Conservation (phyloP, 2,888 invertebrate species). For the Papilio protenor region DNA sequence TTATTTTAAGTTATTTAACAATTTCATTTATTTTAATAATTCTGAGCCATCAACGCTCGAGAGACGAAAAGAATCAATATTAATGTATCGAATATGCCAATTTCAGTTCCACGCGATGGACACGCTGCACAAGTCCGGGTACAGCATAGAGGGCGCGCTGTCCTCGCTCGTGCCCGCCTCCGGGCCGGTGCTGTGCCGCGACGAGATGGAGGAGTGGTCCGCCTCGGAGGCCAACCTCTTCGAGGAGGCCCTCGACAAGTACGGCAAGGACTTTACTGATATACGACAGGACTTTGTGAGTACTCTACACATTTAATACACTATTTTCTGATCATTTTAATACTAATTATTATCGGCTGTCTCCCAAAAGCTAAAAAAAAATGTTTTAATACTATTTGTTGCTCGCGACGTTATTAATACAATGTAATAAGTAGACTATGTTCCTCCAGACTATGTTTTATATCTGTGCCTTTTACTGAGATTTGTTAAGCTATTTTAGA, state of each 20-base stretch:
- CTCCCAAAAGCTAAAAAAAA: too few relatives aligned
- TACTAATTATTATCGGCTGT: too few relatives aligned
- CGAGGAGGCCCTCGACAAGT: conserved; percentile 99
- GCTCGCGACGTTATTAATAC: too few relatives aligned
- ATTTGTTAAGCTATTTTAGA: too few relatives aligned
- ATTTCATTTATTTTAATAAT: too few relatives aligned
- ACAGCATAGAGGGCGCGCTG: conserved; percentile 95
- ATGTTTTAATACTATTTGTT: too few relatives aligned
- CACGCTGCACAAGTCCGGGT: conserved; percentile 95
- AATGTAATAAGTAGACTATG: too few relatives aligned
- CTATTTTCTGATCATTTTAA: neutral
- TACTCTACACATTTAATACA: conserved; percentile 49
- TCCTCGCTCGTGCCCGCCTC: conserved; percentile 97
- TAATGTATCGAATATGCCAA: neutral
- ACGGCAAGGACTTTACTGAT: conserved; percentile 99
- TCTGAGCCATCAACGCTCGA: neutral
- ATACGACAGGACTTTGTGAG: conserved; percentile 98
- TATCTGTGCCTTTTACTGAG: too few relatives aligned
- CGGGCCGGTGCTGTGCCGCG: conserved; percentile 97
- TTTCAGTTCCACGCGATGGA: conserved; percentile 98
- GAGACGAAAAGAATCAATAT: neutral
- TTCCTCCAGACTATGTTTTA: too few relatives aligned
- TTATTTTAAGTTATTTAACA: too few relatives aligned
- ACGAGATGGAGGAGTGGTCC: conserved; percentile 99
- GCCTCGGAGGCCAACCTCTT: conserved; percentile 99